Conservation (phyloP, 2,113 vertebrate genomes). For the Melanocharis versteri region DNA sequence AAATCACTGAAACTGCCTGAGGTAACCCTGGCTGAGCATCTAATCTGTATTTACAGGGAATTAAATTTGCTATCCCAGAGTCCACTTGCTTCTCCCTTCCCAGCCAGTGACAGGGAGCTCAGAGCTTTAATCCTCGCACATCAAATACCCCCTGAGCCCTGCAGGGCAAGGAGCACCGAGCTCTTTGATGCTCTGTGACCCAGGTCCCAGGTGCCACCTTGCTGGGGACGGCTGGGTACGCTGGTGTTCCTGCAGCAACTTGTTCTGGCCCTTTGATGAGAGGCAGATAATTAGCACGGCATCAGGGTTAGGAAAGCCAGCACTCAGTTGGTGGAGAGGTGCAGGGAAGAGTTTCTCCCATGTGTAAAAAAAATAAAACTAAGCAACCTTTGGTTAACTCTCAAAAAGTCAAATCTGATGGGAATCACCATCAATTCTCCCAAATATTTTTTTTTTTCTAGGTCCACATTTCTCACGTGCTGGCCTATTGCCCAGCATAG, state of each 20-base stretch:
- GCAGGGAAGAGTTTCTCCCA: neutral
- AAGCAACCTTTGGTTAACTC: neutral
- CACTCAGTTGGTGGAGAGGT: neutral
- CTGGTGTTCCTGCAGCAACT: neutral
- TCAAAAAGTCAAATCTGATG: neutral
- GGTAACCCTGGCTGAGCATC: neutral
- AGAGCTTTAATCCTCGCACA: neutral
- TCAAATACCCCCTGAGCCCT: neutral
- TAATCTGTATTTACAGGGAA: constrained; percentile 38
- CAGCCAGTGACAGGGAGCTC: neutral
- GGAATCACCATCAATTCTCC: neutral
- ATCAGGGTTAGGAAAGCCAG: neutral
- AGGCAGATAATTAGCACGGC: neutral
- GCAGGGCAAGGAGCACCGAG: neutral
- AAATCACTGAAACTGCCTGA: neutral
- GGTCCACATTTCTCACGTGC: rapidly evolving
- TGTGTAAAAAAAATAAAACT: neutral
- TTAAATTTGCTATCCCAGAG: neutral
- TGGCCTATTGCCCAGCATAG: neutral
- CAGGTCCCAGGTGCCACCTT: neutral
- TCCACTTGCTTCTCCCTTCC: neutral
- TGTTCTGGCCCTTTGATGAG: neutral
- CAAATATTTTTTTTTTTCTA: neutral
- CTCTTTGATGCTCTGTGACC: neutral
- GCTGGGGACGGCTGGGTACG: neutral